Conservation (phyloP, 2,888 invertebrate species). For the Trachelus tabidus region DNA sequence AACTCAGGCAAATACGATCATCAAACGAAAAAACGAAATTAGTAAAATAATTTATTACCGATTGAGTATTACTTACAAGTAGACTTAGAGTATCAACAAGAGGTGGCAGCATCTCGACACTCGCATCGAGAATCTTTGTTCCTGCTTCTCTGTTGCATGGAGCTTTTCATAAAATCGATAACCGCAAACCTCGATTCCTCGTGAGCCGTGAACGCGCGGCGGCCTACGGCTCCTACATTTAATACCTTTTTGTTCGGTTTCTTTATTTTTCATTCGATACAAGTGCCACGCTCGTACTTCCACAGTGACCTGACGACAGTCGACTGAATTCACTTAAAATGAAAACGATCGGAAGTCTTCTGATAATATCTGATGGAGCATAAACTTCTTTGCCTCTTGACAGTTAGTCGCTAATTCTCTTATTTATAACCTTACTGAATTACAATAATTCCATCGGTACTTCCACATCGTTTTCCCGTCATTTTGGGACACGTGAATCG, state of each 20-base stretch:
- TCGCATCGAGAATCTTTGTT: neutral
- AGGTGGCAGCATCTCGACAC: neutral
- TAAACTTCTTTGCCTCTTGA: neutral
- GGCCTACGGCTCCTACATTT: neutral
- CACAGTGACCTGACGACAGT: neutral
- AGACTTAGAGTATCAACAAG: neutral
- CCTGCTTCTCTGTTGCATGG: neutral
- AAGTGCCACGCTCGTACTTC: neutral
- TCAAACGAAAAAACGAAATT: neutral
- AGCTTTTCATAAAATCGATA: conserved; percentile 33
- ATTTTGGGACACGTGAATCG: neutral
- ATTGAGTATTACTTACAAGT: neutral
- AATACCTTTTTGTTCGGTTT: neutral
- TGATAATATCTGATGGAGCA: neutral
- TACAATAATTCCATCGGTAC: neutral
- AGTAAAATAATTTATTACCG: conserved; percentile 6
- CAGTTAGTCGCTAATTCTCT: neutral
- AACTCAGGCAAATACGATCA: neutral
- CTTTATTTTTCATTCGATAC: neutral
- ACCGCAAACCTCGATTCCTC: conserved; percentile 13
- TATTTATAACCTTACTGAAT: neutral
- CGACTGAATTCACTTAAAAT: neutral
- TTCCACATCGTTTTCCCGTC: neutral
- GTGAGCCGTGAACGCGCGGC: conserved; percentile 2
- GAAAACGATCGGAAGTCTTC: neutral